Evolutionary conservation across 2,797 vertebrate species (phyloP), one percentile per base, ranked within the genome.

Genomic region (Fistularia tabacaria): DNA sequence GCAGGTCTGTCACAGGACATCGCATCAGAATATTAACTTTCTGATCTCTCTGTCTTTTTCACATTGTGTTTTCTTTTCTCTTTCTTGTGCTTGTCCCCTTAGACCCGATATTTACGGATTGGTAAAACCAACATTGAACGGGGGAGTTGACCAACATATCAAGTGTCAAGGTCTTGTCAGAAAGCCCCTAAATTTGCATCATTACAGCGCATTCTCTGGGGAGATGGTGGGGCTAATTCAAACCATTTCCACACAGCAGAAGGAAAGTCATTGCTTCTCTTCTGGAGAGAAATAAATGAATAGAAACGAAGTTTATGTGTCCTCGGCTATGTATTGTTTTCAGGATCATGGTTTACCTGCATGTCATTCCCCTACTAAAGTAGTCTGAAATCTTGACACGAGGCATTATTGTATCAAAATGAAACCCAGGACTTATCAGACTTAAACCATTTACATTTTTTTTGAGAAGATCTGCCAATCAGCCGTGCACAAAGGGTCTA

Each of bases 381-480:
- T 54, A 58, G 55, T 71, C n/a, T n/a, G n/a, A n/a, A n/a, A n/a
- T n/a, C n/a, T n/a, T n/a, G n/a, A n/a, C n/a, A n/a, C n/a, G n/a
- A n/a, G n/a, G n/a, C 62, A 40, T 76, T 25, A 25, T 25, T 5
- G 25, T 73, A 63, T 70, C 75, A 49, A 58, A 76, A 76, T 69
- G 64, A 78, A 82, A 69, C 44, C 25, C 73, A 59, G 74, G 64
- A 83, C 79, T 76, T 71, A 78, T 86, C 62, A 74, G 66, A 78
- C 54, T 64, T 83, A 80, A 74, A 84, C 76, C 67, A 84, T 87
- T 88, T 81, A 76, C 63, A 51, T 87, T 85, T 89, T 80, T 86
- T 87, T 78, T 86, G 74, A 81, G 75, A 71, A 77, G 79, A 86
- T 83, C 74, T 81, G 74, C 75, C 85, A 89, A 85, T 88, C 84